A percentile compares a stretch with the other conserved stretches of the same genome.
Evolutionary conservation across 2,888 invertebrate genomes (phyloP).

Genomic region (Scaptomyza tumidula): DNA sequence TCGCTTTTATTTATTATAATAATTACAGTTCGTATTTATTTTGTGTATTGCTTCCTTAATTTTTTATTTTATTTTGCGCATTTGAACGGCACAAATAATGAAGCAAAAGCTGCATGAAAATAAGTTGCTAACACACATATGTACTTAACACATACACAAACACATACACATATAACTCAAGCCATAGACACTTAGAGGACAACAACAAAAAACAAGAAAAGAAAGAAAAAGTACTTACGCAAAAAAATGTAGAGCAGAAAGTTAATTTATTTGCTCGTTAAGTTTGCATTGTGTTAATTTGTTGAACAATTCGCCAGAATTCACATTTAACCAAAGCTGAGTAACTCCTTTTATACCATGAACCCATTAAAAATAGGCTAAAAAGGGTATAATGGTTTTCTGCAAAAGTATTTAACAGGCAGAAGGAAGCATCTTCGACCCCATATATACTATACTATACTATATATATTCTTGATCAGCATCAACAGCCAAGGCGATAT

Average conservation of each 20-base stretch:
- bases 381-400: no score
- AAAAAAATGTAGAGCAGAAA: background rate
- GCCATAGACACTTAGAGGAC: background rate
- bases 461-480: no score
- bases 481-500: no score
- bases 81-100: conserved; percentile 44
- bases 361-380: no score
- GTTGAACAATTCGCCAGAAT: conserved; percentile 34
- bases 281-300: conserved; percentile 50
- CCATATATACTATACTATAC: no score
- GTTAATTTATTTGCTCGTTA: conserved; percentile 24
- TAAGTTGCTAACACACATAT: conserved; percentile 12
- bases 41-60: no score
- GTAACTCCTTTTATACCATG: no score
- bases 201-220: no score
- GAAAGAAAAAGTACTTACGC: no score
- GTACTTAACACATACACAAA: no score
- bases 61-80: conserved; percentile 18
- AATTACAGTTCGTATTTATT: conserved; percentile 40
- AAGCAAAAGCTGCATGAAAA: conserved; percentile 22
- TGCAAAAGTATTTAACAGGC: no score
- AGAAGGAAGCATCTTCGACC: no score
- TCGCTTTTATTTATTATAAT: conserved; percentile 72
- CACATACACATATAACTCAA: background rate
- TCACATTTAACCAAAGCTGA: background rate